Evolutionary conservation across 2,888 invertebrate genomes (phyloP).

Genomic region (Drosophila planitibia): DNA sequence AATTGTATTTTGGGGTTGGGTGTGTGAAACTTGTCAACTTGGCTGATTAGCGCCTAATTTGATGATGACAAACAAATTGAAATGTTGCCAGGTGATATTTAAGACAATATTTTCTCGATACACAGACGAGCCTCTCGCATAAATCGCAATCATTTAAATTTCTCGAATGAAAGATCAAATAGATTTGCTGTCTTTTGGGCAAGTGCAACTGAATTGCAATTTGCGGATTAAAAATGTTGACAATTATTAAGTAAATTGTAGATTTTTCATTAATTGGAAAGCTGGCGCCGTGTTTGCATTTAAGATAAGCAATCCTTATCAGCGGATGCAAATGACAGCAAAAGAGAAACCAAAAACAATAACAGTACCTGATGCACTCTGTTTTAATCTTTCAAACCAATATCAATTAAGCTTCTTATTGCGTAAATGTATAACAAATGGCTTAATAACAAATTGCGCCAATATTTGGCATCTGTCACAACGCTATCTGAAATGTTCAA

Average conservation of each 20-base stretch:
- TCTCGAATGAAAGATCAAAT: background rate
- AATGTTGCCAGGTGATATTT: conserved; percentile 8
- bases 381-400: too few species aligned
- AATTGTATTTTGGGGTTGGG: conserved; percentile 18
- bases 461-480: background rate
- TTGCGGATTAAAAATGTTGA: conserved; percentile 16
- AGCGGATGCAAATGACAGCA: conserved; percentile 21
- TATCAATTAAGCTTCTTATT: background rate
- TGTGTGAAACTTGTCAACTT: conserved; percentile 40
- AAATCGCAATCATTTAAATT: background rate
- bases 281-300: conserved; percentile 51
- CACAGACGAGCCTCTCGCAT: conserved; percentile 57
- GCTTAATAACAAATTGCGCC: background rate
- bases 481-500: conserved; percentile 4
- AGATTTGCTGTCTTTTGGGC: background rate
- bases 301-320: conserved; percentile 54
- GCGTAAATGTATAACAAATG: background rate
- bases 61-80: conserved; percentile 1
- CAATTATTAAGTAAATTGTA: conserved; percentile 9
- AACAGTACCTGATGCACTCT: background rate
- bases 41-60: conserved; percentile 45
- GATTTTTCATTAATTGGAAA: conserved; percentile 56
- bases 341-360: background rate
- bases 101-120: background rate
- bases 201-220: background rate